phyloP scores from a whole-genome alignment of 2,797 vertebrate genomes.

The Acipenser ruthenus region DNA sequence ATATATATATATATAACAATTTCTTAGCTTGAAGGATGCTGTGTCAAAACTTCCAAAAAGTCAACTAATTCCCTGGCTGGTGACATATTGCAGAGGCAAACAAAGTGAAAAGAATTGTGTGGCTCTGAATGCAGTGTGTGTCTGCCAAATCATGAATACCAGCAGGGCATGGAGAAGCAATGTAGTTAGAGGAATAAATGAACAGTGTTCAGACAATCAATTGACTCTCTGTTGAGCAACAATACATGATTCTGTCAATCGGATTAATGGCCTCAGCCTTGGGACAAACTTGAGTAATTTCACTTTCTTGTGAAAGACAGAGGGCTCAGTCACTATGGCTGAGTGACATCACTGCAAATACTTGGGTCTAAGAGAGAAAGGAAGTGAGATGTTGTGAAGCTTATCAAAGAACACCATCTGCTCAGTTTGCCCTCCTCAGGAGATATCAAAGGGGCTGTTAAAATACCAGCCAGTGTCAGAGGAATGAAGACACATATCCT shows the following conservation, averaged over 20 bases:
- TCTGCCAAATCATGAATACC: background rate
- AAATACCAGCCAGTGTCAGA: background rate
- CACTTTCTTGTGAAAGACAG: constrained; percentile 5
- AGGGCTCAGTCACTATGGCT: background rate
- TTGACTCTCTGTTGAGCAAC: constrained; percentile 4
- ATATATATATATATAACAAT: no score
- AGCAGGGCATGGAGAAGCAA: background rate
- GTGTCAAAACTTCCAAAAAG: constrained; percentile 1
- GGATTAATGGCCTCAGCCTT: background rate
- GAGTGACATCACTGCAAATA: background rate
- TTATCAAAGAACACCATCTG: background rate
- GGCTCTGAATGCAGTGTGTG: background rate
- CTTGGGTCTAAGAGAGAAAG: background rate
- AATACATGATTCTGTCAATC: constrained; percentile 2
- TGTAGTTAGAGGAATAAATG: background rate
- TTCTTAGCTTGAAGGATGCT: background rate
- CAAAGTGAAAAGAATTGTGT: background rate
- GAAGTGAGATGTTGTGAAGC: background rate
- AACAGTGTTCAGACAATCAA: constrained; percentile 2
- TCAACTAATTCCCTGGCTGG: background rate
- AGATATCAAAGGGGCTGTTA: background rate
- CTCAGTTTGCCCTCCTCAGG: background rate
- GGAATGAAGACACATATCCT: no score
- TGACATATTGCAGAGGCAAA: background rate
- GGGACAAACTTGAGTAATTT: constrained; percentile 3